Conservation (phyloP, 2,113 vertebrate species). For the Psittacara wagleri region DNA sequence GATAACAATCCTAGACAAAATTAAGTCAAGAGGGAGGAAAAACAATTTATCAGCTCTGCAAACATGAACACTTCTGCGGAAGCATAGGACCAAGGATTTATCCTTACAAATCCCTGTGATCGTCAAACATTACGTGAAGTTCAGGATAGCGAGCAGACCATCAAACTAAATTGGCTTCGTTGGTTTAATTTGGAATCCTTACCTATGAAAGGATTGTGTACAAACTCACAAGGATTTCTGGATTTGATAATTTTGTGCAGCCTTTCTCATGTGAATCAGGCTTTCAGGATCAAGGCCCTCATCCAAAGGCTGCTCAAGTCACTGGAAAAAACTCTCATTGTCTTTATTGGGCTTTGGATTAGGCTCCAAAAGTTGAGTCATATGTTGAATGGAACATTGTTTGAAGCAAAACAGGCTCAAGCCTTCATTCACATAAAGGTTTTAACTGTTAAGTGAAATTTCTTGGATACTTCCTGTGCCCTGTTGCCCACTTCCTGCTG, state of each 20-base stretch:
- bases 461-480: background rate
- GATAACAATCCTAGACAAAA: background rate
- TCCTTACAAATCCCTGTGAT: background rate
- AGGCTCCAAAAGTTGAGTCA: conserved; percentile 37
- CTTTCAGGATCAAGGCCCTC: conserved; percentile 8
- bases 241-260: background rate
- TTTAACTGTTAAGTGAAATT: conserved; percentile 33
- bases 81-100: background rate
- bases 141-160: background rate
- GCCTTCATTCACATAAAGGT: background rate
- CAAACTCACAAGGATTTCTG: background rate
- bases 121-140: background rate
- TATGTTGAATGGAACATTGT: conserved; percentile 47
- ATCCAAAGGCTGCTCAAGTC: conserved; percentile 34
- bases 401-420: conserved; percentile 47
- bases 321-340: conserved; percentile 61
- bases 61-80: background rate
- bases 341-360: conserved; percentile 46
- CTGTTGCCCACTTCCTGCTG: background rate
- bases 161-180: background rate
- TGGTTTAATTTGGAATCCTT: background rate
- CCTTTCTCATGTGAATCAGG: background rate
- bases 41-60: background rate
- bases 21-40: background rate
- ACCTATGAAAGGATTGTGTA: background rate